phyloP scores from a whole-genome alignment of 2,888 invertebrate genomes.

The Leucozona laternaria region DNA sequence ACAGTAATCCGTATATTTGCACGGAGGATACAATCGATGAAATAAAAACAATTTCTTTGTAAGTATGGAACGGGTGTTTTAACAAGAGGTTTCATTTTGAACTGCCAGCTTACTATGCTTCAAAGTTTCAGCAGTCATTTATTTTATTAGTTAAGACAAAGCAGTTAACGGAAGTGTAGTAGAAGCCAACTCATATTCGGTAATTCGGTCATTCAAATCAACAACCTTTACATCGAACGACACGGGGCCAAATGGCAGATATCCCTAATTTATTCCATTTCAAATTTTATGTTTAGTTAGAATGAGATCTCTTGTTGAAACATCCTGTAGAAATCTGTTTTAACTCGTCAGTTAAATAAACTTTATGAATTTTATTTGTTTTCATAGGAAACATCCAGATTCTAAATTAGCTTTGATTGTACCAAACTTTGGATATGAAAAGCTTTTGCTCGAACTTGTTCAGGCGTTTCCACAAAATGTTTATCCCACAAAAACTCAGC shows the following conservation, averaged over 20 bases:
- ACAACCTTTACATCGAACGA: too few relatives aligned
- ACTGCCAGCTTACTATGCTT: too few relatives aligned
- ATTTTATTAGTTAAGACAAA: too few relatives aligned
- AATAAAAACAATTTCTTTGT: slow-evolving; percentile 55
- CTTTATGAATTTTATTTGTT: neutral
- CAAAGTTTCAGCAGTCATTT: too few relatives aligned
- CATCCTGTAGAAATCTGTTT: neutral
- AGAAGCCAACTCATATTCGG: too few relatives aligned
- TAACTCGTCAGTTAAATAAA: neutral
- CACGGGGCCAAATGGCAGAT: too few relatives aligned
- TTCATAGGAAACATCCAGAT: slow-evolving; percentile 28
- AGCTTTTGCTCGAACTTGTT: slow-evolving; percentile 27
- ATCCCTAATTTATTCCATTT: too few relatives aligned
- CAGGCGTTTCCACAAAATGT: slow-evolving; percentile 48
- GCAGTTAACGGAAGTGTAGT: too few relatives aligned
- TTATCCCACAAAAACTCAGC: slow-evolving; percentile 41
- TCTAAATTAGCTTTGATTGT: slow-evolving; percentile 38
- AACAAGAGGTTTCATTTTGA: too few relatives aligned
- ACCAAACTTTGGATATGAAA: slow-evolving; percentile 61
- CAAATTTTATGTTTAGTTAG: too few relatives aligned
- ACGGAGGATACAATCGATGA: slow-evolving; percentile 54
- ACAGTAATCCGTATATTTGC: slow-evolving; percentile 44
- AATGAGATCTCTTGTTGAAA: too few relatives aligned
- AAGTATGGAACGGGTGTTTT: slow-evolving; percentile 3
- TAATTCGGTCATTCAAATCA: too few relatives aligned